Evolutionary conservation across 1,140 invertebrate genomes (phyloP), one percentile per base, ranked within the genome.

Genomic region (Drosophila tristis): DNA sequence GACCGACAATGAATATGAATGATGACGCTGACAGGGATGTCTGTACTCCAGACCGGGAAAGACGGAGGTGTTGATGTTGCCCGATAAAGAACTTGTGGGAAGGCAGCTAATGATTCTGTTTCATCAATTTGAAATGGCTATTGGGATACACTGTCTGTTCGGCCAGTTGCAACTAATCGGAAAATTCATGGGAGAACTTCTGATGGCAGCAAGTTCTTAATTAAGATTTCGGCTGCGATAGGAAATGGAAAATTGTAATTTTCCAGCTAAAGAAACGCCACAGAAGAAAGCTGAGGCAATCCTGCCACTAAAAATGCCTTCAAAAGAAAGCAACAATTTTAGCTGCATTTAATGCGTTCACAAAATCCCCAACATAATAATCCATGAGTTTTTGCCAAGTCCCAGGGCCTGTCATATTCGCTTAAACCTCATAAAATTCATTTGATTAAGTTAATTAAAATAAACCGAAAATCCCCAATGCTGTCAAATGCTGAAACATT

Each of bases 371-470:
- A 2, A 35, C 31, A n/a, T 64, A 76, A 80, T 59, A 20, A 31
- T 47, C 23, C 23, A 4, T 25, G 23, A 48, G 60, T 54, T 44
- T 49, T 68, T 39, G 23, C 9, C 20, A 20, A 20, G 20, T 20
- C n/a, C 68, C 26, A 55, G 23, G 7, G 44, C 50, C 54, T 58
- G 51, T 45, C 20, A 55, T 13, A 47, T 47, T 44, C 49, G 44
- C 29, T 58, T 55, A 74, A 74, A 43, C 43, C 53, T 44, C 35
- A 13, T 23, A 45, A 74, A 78, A 56, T 63, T 66, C 74, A 78
- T 74, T 86, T 78, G 61, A 87, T 86, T 86, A 86, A 82, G 74
- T 75, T 81, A 86, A 86, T 86, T 86, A 81, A 86, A 78, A 87
- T 71, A 87, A 81, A 74, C 63, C 67, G 63, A 74, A 81, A 74